Evolutionary conservation across 2,888 invertebrate genomes (phyloP).

Genomic region (Rotaria macrura): DNA sequence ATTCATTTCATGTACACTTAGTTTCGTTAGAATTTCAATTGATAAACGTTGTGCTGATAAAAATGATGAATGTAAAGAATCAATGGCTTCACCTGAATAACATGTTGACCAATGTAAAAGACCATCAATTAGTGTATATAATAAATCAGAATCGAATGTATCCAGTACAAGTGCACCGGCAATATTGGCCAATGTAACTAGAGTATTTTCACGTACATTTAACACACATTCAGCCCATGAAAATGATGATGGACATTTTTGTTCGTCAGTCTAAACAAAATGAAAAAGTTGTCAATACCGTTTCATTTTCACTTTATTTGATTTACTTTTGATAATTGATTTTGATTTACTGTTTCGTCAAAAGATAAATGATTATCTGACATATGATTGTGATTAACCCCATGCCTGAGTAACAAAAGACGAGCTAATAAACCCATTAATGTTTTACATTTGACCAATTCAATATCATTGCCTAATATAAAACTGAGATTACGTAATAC

Average conservation of each 20-base stretch:
- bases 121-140: constrained; percentile 73
- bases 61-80: constrained; percentile 72
- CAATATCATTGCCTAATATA: constrained; percentile 80
- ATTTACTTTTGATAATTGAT: not conserved
- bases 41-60: constrained; percentile 72
- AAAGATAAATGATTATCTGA: not conserved
- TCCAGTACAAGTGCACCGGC: constrained; percentile 82
- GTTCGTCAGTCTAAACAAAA: not conserved
- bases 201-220: constrained; percentile 82
- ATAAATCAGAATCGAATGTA: constrained; percentile 67
- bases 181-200: constrained; percentile 88
- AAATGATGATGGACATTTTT: not conserved
- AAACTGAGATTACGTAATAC: constrained; percentile 91
- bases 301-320: too few relatives aligned
- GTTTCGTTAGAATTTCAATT: constrained; percentile 86
- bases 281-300: not conserved
- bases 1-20: constrained; percentile 91
- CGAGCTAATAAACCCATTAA: constrained; percentile 81
- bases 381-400: constrained; percentile 52
- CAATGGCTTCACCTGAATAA: constrained; percentile 85
- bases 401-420: constrained; percentile 77
- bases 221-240: constrained; percentile 83
- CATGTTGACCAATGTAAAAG: constrained; percentile 93
- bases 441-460: constrained; percentile 65
- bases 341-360: not conserved